Conservation (phyloP, 2,888 invertebrate genomes). For the Drosophila robusta region DNA sequence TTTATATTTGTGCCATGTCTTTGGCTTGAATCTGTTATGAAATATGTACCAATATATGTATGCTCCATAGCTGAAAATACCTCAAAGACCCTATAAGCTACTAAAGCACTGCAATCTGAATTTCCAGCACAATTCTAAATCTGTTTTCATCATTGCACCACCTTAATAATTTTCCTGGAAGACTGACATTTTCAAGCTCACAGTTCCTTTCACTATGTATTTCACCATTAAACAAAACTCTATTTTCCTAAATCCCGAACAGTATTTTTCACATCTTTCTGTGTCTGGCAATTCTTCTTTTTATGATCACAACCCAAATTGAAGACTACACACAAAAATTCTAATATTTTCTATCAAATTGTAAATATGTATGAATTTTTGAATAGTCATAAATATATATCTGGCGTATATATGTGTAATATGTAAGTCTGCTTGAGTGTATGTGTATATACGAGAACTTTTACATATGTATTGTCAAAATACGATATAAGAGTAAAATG, state of each 20-base stretch:
- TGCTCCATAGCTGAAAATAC: slow-evolving; percentile 64
- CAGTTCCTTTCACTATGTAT: slow-evolving; percentile 50
- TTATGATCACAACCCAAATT: slow-evolving; percentile 28
- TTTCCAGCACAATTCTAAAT: slow-evolving; percentile 31
- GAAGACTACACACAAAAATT: slow-evolving; percentile 66
- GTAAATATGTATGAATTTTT: slow-evolving; percentile 79
- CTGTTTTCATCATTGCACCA: slow-evolving; percentile 3
- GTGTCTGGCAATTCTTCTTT: slow-evolving; percentile 17
- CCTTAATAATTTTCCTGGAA: slow-evolving; percentile 36
- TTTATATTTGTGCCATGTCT: slow-evolving; percentile 70
- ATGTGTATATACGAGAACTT: slow-evolving; percentile 56
- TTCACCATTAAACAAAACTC: slow-evolving; percentile 1
- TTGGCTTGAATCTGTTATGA: slow-evolving; percentile 66
- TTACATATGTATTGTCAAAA: slow-evolving; percentile 53
- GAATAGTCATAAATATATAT: slow-evolving; percentile 63
- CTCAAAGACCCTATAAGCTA: slow-evolving; percentile 50
- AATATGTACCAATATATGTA: slow-evolving; percentile 52
- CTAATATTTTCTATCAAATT: slow-evolving; percentile 70
- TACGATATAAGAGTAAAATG: slow-evolving; percentile 35
- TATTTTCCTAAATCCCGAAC: slow-evolving; percentile 32
- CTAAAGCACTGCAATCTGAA: slow-evolving; percentile 36
- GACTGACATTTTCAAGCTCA: slow-evolving; percentile 59
- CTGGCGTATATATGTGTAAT: slow-evolving; percentile 49
- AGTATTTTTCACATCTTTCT: slow-evolving; percentile 57
- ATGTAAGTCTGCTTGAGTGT: slow-evolving; percentile 67